Conservation (phyloP, 2,113 vertebrate genomes). For the crab-eating macaque (Macaca fascicularis) region T2T-MFA8v1.1 NC_088389.1:57515001-57515500, state of each 20-base stretch:
- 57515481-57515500: fast-evolving
- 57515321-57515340: background rate
- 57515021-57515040: background rate
- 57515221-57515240: background rate
- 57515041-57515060: background rate
- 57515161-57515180: background rate
- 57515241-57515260: background rate
- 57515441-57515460: background rate
- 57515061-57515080: background rate
- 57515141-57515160: background rate
- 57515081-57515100: background rate
- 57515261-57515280: background rate
- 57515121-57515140: background rate
- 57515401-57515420: background rate
- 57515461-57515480: fast-evolving
- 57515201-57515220: background rate
- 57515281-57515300: background rate
- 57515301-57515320: background rate
- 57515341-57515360: background rate
- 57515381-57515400: background rate
- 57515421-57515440: background rate
- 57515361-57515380: background rate
- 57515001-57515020: background rate
- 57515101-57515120: background rate
- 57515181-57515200: background rate